Base-by-base conservation (phyloP, 2,888 invertebrate genomes). In the Malthinus seriepunctatus region DNA sequence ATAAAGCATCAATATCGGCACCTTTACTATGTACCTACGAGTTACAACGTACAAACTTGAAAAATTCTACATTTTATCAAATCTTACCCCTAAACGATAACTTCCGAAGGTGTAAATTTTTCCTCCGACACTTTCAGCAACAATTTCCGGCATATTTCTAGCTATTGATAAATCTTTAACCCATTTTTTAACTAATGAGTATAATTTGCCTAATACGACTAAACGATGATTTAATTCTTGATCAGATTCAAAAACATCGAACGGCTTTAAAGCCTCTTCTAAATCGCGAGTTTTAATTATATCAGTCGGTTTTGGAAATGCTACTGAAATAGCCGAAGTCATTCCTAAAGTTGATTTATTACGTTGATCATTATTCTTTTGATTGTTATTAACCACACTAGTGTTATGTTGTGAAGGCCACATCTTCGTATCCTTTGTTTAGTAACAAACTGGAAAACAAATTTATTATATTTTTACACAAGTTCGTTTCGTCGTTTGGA, bases 51-150 rank as follows among this genome's bases (percentile, higher is more conserved):
- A 45, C 12, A 32, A 35, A 14, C 9, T 6, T 34, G 4, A 4
- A 47, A 11, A 33, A 32, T 42, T n/a, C 32, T 32, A 39, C 35
- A 23, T 33, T 12, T 10, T 39, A 51, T 14, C 7, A 56, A 37
- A 15, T 80, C 83, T 81, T 68, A 86, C 98, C 69, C 99, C 93
- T 68, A 93, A 84, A 66, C 94, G 84, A 77, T 98, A 99, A 54
- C 98, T 98, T 44, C 99, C 99, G 79, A 99, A 99, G n/a, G 98
- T 99, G 76, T 95, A 99, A 61, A 99, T 95, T 81, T 97, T 97
- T 3, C 99, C 99, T 14, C 98, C 97, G 56, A 97, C 91, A 66
- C 88, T 88, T 53, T 95, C 94, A 1, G 95, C 93, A 1, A 94
- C 88, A 67, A 87, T 90, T 55, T 89, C 88, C 5, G 98, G 97